These are phyloP conservation scores for Trichosurus vulpecula DNA, from an alignment of 2,797 vertebrate species.

Conservation along the genomic window DNA sequence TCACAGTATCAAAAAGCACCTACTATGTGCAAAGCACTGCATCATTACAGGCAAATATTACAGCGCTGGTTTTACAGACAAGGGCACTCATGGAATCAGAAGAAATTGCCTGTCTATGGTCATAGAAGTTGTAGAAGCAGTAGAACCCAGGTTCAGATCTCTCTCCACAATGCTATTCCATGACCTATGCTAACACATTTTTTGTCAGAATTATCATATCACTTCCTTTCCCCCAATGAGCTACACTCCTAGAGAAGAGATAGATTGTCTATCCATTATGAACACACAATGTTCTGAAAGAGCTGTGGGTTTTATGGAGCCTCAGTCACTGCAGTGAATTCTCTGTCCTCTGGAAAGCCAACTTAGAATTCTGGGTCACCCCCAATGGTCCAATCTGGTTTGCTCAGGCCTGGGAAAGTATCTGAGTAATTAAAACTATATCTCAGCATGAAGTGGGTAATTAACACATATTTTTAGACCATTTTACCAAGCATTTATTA, in stretches of 20 bases:
- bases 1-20: neutral
- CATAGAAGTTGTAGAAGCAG: neutral
- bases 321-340: neutral
- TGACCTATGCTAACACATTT: neutral
- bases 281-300: neutral
- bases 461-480: neutral
- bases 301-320: neutral
- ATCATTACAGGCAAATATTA: neutral
- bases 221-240: neutral
- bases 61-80: neutral
- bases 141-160: neutral
- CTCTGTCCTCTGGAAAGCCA: neutral
- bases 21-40: neutral
- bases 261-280: neutral
- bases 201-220: neutral
- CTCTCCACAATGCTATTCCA: neutral
- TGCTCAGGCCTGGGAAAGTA: neutral
- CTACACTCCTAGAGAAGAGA: neutral
- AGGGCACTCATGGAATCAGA: neutral
- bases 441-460: neutral
- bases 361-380: neutral
- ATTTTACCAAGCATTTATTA: accelerated
- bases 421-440: slow-evolving; percentile 53
- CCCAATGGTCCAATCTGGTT: neutral
- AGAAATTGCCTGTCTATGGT: neutral